Evolutionary conservation across 2,888 invertebrate species (phyloP).

Genomic region (Eupelmus urozonus): DNA sequence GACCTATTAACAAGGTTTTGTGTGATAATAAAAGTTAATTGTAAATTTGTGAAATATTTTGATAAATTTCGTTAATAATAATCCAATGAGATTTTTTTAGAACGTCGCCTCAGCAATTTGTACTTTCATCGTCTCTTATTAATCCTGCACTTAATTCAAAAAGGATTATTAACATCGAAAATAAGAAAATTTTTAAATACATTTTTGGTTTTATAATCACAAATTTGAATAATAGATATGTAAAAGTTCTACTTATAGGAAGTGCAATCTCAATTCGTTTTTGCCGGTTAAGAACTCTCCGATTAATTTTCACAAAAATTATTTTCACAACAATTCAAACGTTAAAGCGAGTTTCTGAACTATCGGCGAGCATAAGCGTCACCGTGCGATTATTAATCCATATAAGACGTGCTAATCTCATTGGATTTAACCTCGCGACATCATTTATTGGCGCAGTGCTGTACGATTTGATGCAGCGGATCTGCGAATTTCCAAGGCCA

Average conservation of each 20-base stretch:
- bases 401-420: slow-evolving; percentile 93
- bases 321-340: slow-evolving; percentile 79
- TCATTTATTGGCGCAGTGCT: slow-evolving; percentile 95
- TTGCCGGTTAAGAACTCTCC: slow-evolving; percentile 27
- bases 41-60: slow-evolving; percentile 7
- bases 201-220: slow-evolving; percentile 56
- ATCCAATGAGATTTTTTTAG: slow-evolving; percentile 16
- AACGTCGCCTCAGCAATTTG: slow-evolving; percentile 49
- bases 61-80: background rate
- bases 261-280: slow-evolving; percentile 53
- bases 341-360: slow-evolving; percentile 92
- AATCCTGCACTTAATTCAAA: slow-evolving; percentile 31
- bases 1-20: slow-evolving; percentile 18
- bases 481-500: slow-evolving; percentile 97
- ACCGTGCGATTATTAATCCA: slow-evolving; percentile 97
- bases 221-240: slow-evolving; percentile 50
- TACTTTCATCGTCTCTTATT: slow-evolving; percentile 53
- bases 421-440: slow-evolving; percentile 90
- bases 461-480: slow-evolving; percentile 96
- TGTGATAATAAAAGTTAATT: background rate
- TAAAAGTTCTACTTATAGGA: slow-evolving; percentile 53
- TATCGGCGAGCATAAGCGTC: slow-evolving; percentile 96
- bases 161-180: slow-evolving; percentile 35
- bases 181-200: slow-evolving; percentile 28
- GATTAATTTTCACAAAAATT: slow-evolving; percentile 39